Percentiles rank a stretch among this genome's conserved stretches.
phyloP scores from a whole-genome alignment of 1,140 invertebrate genomes.

The Diorhabda carinulata region DNA sequence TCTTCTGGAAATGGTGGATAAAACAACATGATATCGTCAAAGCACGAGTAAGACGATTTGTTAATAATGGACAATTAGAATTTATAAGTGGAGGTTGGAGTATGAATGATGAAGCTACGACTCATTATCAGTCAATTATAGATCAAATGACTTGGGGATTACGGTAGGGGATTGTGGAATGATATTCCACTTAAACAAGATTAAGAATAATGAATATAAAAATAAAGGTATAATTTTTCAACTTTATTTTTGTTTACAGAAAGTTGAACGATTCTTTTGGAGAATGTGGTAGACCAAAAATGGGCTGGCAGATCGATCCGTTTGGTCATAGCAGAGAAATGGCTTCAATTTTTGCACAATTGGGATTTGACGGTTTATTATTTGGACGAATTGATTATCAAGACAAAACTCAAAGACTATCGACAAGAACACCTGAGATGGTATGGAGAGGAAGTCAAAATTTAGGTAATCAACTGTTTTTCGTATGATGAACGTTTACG shows the following conservation, averaged over 20 bases:
- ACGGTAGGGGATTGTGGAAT: constrained; percentile 44
- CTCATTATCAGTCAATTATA: constrained; percentile 79
- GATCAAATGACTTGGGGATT: constrained; percentile 73
- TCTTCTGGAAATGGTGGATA: constrained; percentile 67
- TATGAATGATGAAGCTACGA: constrained; percentile 80
- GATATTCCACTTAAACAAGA: constrained; percentile 20
- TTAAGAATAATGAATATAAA: constrained; percentile 28
- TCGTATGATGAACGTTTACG: too few relatives aligned
- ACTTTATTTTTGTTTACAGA: constrained; percentile 16
- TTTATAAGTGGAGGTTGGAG: constrained; percentile 71
- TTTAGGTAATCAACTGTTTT: constrained; percentile 41
- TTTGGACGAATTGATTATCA: constrained; percentile 73
- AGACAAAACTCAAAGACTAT: constrained; percentile 61
- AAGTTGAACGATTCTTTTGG: constrained; percentile 58
- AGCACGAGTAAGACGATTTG: constrained; percentile 47
- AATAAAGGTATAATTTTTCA: too few relatives aligned
- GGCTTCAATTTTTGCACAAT: constrained; percentile 65
- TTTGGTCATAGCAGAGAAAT: constrained; percentile 72
- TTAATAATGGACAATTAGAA: constrained; percentile 64
- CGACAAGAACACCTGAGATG: constrained; percentile 68
- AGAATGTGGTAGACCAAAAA: constrained; percentile 59
- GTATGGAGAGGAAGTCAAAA: constrained; percentile 70
- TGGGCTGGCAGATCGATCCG: constrained; percentile 74
- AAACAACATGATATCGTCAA: constrained; percentile 55
- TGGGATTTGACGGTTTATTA: constrained; percentile 70